Percentiles rank a stretch among this genome's conserved stretches.
Evolutionary conservation across 2,888 invertebrate species (phyloP).

Genomic region (Tillus elongatus): DNA sequence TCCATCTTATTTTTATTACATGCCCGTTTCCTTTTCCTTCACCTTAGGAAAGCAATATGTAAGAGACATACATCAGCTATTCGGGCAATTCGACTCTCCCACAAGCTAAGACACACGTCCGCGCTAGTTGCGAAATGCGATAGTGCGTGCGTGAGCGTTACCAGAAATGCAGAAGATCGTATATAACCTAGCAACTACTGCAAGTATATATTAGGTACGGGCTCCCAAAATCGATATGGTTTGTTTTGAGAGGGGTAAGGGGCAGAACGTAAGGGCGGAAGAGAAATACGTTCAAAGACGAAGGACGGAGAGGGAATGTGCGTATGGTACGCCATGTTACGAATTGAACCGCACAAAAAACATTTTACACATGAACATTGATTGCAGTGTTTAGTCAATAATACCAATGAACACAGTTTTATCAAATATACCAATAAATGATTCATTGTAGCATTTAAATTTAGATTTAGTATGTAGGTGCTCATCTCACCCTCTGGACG

Average conservation of each 20-base stretch:
- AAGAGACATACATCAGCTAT: conserved; percentile 35
- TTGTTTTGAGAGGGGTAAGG: conserved; percentile 38
- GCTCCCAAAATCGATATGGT: conserved; percentile 45
- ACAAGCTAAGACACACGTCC: conserved; percentile 15
- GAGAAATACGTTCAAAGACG: conserved; percentile 28
- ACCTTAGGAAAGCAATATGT: conserved; percentile 29
- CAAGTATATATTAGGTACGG: conserved; percentile 38
- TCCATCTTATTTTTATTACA: conserved; percentile 36
- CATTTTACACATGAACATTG: conserved; percentile 39
- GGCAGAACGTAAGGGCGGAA: conserved; percentile 33
- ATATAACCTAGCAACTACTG: conserved; percentile 38
- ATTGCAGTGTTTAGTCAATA: conserved; percentile 37
- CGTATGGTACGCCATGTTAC: conserved; percentile 42
- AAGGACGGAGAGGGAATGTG: conserved; percentile 20
- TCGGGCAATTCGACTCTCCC: conserved; percentile 18
- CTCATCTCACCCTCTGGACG: too few relatives aligned
- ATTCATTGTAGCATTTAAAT: too few relatives aligned
- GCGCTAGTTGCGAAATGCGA: too few relatives aligned
- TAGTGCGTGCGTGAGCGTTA: too few relatives aligned
- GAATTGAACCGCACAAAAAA: conserved; percentile 36
- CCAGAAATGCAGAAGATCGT: too few relatives aligned
- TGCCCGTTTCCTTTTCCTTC: conserved; percentile 27
- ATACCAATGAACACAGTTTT: too few relatives aligned
- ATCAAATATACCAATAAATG: too few relatives aligned
- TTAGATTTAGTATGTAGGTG: too few relatives aligned